Percentiles rank a stretch among this genome's conserved stretches.
phyloP scores from a whole-genome alignment of 2,797 vertebrate species.

The Smutsia temminckii region DNA sequence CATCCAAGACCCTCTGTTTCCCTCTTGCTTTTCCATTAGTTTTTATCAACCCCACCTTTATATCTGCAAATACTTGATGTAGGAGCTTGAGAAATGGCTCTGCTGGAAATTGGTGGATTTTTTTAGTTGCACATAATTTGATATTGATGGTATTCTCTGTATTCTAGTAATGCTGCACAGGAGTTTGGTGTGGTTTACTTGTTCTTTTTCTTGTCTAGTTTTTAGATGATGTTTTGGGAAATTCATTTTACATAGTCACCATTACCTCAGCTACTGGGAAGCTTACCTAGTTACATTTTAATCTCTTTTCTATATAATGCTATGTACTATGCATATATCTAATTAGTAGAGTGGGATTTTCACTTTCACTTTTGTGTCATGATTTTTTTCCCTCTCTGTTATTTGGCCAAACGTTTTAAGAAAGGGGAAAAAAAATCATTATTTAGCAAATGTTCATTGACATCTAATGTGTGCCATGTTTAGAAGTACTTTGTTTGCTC shows the following conservation, averaged over 20 bases:
- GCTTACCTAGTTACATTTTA: neutral
- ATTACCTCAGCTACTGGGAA: neutral
- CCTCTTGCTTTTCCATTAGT: neutral
- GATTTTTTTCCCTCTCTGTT: neutral
- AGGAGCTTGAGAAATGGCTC: neutral
- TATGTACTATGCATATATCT: neutral
- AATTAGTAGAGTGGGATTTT: neutral
- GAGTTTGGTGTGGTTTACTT: neutral
- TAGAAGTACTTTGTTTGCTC: constrained; percentile 5
- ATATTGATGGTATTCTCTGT: neutral
- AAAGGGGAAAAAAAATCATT: neutral
- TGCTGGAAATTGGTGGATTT: neutral
- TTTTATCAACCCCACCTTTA: neutral
- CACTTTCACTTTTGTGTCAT: neutral
- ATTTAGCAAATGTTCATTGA: constrained; percentile 7
- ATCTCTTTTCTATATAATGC: neutral
- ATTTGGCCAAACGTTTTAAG: constrained; percentile 48
- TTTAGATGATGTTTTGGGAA: neutral
- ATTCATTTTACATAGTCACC: neutral
- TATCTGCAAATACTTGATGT: neutral
- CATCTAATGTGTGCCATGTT: neutral
- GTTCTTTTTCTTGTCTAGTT: neutral
- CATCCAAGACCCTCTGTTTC: neutral
- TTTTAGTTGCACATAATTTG: neutral
- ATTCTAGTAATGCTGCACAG: neutral